These are phyloP conservation scores for Drosophila sordidapex DNA, from an alignment of 2,888 invertebrate genomes.

Conservation along the genomic window DNA sequence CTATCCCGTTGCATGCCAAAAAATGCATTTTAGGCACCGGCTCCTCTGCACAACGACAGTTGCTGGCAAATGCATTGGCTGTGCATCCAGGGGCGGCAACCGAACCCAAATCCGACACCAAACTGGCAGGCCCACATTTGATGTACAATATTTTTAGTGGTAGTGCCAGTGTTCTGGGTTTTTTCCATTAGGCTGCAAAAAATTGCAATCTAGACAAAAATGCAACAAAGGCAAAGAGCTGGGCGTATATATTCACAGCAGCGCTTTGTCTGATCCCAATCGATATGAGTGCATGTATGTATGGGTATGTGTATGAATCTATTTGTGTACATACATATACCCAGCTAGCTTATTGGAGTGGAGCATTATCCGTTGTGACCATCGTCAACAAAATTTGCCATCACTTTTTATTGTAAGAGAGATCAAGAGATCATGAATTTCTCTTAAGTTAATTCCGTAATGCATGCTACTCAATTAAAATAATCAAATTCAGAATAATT, in stretches of 20 bases:
- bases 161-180: constrained; percentile 25
- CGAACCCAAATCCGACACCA: constrained; percentile 13
- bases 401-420: not conserved
- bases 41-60: constrained; percentile 40
- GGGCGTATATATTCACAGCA: constrained; percentile 54
- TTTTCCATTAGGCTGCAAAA: constrained; percentile 73
- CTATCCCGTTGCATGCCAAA: constrained; percentile 55
- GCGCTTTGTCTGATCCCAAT: constrained; percentile 58
- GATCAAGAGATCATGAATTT: not conserved
- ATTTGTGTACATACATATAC: constrained; percentile 28
- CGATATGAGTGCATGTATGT: constrained; percentile 20
- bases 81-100: constrained; percentile 1
- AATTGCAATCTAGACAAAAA: constrained; percentile 82
- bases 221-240: constrained; percentile 80
- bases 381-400: not conserved
- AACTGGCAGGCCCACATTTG: constrained; percentile 50
- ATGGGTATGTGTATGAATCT: constrained; percentile 16
- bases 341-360: not conserved
- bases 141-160: constrained; percentile 66
- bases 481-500: no score
- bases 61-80: constrained; percentile 47
- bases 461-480: no score
- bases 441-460: not conserved
- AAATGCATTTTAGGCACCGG: constrained; percentile 79
- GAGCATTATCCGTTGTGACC: not conserved